phyloP scores from a whole-genome alignment of 2,113 vertebrate species.

The Calidris pugnax region DNA sequence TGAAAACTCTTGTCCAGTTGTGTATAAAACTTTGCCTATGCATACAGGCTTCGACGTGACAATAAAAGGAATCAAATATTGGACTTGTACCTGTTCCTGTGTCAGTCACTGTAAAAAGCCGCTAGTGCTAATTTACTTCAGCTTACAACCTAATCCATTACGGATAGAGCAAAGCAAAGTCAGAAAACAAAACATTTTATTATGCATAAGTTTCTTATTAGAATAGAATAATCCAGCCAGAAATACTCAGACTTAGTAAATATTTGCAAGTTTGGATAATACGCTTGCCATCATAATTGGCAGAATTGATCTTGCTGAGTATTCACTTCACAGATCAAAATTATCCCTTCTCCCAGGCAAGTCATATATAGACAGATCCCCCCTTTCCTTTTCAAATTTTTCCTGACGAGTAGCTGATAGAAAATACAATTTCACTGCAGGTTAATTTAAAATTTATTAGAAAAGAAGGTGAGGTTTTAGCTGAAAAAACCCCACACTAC shows the following conservation, averaged over 20 bases:
- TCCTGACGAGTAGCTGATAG: neutral
- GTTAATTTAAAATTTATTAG: conserved; percentile 54
- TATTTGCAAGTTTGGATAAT: conserved; percentile 19
- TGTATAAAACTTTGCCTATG: neutral
- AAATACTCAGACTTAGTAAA: conserved; percentile 4
- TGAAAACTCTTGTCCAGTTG: neutral
- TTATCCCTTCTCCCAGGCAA: neutral
- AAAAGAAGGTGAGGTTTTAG: conserved; percentile 13
- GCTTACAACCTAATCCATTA: neutral
- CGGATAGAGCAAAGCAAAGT: neutral
- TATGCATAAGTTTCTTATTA: neutral
- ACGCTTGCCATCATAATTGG: neutral
- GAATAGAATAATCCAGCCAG: neutral
- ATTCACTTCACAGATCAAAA: conserved; percentile 37
- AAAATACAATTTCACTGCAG: conserved; percentile 19
- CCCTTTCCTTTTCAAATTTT: conserved; percentile 3
- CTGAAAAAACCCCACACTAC: neutral
- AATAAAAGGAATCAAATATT: neutral
- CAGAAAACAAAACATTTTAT: neutral
- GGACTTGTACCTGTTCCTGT: neutral
- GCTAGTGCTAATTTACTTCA: neutral
- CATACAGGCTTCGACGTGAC: neutral
- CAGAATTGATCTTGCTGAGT: conserved; percentile 14
- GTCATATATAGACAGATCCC: neutral
- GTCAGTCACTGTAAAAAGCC: neutral